Evolutionary conservation across 2,797 vertebrate species (phyloP).

Genomic region (Onychomys torridus): DNA sequence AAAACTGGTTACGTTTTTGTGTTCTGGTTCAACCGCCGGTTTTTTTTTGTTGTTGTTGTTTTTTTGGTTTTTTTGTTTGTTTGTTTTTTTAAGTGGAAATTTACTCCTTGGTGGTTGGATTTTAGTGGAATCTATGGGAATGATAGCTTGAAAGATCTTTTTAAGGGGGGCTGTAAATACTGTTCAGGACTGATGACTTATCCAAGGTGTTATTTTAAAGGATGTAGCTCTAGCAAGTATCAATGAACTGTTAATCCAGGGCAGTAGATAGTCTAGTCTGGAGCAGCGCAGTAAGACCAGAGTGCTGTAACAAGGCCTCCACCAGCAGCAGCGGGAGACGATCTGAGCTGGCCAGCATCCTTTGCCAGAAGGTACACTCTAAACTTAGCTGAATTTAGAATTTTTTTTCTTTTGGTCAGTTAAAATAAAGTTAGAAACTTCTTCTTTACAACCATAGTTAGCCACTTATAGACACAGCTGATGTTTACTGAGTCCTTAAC

Average conservation of each 20-base stretch:
- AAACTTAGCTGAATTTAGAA: not conserved
- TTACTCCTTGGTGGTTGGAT: not conserved
- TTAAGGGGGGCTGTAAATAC: not conserved
- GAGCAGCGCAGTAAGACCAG: not conserved
- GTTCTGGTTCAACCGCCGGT: not conserved
- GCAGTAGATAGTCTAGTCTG: not conserved
- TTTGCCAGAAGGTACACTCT: not conserved
- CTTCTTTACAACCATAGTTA: not conserved
- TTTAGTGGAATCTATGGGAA: not conserved
- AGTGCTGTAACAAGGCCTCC: not conserved
- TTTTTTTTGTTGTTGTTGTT: too few relatives aligned
- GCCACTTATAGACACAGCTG: not conserved
- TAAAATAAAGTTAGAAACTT: constrained; percentile 26
- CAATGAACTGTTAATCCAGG: not conserved
- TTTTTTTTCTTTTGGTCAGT: not conserved
- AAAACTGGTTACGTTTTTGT: not conserved
- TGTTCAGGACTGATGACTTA: not conserved
- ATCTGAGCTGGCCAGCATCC: not conserved
- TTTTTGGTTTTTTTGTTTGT: too few relatives aligned
- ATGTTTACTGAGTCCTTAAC: not conserved
- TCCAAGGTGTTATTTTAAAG: not conserved
- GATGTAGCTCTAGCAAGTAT: not conserved
- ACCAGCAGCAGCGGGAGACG: not conserved
- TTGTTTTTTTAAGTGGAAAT: not conserved
- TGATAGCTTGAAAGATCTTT: not conserved